phyloP scores from a whole-genome alignment of 2,113 vertebrate species.

The Notarius lentiginosus region DNA sequence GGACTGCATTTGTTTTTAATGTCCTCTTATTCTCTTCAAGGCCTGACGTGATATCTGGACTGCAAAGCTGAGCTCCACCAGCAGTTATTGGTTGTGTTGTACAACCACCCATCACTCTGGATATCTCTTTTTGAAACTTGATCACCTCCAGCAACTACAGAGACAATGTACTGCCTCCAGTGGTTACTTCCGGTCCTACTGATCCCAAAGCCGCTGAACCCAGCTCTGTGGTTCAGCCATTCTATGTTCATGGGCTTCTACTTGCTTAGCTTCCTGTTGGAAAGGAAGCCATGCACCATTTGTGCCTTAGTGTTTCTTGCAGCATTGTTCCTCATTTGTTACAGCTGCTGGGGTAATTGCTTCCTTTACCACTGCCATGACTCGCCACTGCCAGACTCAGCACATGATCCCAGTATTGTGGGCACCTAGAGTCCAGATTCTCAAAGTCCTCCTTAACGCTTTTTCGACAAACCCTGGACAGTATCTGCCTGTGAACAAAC shows the following conservation, averaged over 20 bases:
- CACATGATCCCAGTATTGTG: slow-evolving; percentile 90
- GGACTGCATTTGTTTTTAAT: not conserved
- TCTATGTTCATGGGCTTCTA: slow-evolving; percentile 99
- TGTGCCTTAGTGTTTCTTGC: slow-evolving; percentile 99
- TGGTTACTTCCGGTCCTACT: slow-evolving; percentile 97
- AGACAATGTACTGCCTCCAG: slow-evolving; percentile 96
- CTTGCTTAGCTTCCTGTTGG: slow-evolving; percentile 97
- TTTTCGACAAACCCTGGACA: slow-evolving; percentile 61
- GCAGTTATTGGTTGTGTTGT: slow-evolving; percentile 35
- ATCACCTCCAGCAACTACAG: slow-evolving; percentile 23
- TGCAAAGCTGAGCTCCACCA: slow-evolving; percentile 26
- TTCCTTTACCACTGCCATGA: slow-evolving; percentile 98
- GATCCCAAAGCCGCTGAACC: slow-evolving; percentile 98
- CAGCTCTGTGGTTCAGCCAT: slow-evolving; percentile 98
- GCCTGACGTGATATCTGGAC: slow-evolving; percentile 43
- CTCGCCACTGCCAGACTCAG: slow-evolving; percentile 84
- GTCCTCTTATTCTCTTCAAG: slow-evolving; percentile 41
- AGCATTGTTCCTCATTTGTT: slow-evolving; percentile 96
- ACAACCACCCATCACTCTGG: slow-evolving; percentile 13
- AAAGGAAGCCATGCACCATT: slow-evolving; percentile 98
- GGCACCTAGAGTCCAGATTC: slow-evolving; percentile 79
- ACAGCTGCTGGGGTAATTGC: slow-evolving; percentile 99
- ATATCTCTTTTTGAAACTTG: slow-evolving; percentile 38
- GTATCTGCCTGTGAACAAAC: slow-evolving; percentile 63
- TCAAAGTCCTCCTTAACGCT: not conserved